Conservation (phyloP, 1,140 invertebrate genomes). For the Chironomus striatipennis region DNA sequence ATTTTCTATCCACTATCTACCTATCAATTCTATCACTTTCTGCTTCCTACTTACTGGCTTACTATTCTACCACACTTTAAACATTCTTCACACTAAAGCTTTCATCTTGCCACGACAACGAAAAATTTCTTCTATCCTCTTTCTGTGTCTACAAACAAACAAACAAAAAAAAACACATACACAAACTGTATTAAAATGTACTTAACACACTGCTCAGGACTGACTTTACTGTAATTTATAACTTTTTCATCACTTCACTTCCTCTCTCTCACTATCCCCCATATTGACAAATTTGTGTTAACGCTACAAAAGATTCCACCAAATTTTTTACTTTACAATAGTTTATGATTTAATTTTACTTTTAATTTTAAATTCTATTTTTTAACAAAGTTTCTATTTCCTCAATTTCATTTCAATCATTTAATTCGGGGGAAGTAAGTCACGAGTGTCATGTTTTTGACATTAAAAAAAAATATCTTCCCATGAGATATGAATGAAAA, state of each 20-base stretch:
- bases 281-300: constrained; percentile 1
- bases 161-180: too few relatives aligned
- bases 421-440: too few relatives aligned
- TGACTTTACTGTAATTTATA: neutral
- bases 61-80: neutral
- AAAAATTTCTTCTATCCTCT: neutral
- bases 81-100: neutral
- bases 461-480: too few relatives aligned
- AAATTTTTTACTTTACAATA: constrained; percentile 11
- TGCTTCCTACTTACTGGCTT: neutral
- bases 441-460: too few relatives aligned
- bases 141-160: too few relatives aligned
- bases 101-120: neutral
- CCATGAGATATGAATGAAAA: too few relatives aligned
- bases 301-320: neutral
- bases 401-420: too few relatives aligned
- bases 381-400: neutral
- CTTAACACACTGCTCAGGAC: neutral
- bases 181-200: too few relatives aligned
- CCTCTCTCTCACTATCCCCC: neutral
- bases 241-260: neutral
- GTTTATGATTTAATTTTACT: constrained; percentile 10
- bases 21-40: neutral
- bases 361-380: neutral
- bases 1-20: neutral